Evolutionary conservation across 2,888 invertebrate genomes (phyloP), one percentile per base, ranked within the genome.

Genomic region (Entomobrya proxima): DNA sequence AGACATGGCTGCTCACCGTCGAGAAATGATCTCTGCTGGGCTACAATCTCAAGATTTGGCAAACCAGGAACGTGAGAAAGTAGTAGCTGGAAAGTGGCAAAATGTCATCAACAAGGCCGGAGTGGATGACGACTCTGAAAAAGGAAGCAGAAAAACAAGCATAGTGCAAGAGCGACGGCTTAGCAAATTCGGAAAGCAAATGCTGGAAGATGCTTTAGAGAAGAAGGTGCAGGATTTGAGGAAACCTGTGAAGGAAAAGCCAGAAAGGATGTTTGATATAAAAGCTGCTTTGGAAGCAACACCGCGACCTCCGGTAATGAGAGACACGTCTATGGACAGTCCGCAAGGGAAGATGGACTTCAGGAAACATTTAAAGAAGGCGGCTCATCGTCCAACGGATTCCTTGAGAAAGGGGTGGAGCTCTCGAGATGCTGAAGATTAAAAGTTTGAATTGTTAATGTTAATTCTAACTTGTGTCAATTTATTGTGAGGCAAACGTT

Each of bases 1-100:
- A 87, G 92, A 93, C 88, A 90, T 93, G 88, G 92, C 91, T 85
- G 91, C 91, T 80, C 92, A 92, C 90, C 91, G 92, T 82, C 91
- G 91, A 44, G 92, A 92, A 32, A 91, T 92, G 76, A 87, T 90
- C 9, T 21, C 86, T 15, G 88, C 87, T 3, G 90, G 90, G 1
- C 89, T 92, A 47, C 90, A 91, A 79, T 91, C 92, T 55, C 92
- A 92, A 78, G 91, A 91, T 86, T 91, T 91, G 86, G 88, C 90
- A 76, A 88, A 92, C 76, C 85, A 88, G 67, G 90, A 90, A 67
- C 79, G 90, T 47, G 90, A 90, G 58, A 88, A 86, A 50, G 27
- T 85, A 24, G 86, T 90, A 9, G 81, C 89, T 13, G 86, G 89
- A 24, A 87, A 89, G 52, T 90, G 90, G 90, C 86, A 88, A 86